Percentiles rank a stretch among this genome's conserved stretches.
Conservation (phyloP, 2,113 vertebrate species). For the Vanacampus margaritifer region DNA sequence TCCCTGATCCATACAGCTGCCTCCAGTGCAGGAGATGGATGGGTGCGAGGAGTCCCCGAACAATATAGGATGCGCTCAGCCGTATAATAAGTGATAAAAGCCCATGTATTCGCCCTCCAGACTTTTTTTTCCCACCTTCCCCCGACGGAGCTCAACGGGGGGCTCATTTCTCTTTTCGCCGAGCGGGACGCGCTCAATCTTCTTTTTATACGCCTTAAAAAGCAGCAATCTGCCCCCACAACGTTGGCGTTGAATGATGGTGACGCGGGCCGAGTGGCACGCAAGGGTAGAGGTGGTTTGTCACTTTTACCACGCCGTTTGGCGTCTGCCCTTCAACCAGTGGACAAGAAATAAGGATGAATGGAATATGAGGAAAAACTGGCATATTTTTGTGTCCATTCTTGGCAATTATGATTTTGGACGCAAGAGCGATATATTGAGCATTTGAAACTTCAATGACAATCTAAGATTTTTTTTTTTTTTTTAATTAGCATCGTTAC, state of each 20-base stretch:
- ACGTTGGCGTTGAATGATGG: conserved; percentile 13
- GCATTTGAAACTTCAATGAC: too few species aligned
- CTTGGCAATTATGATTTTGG: neutral
- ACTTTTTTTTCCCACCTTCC: conserved; percentile 28
- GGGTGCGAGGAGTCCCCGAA: conserved; percentile 49
- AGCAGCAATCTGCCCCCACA: neutral
- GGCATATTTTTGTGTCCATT: neutral
- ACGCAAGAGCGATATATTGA: too few species aligned
- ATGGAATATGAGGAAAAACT: neutral
- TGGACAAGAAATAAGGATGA: neutral
- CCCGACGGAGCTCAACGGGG: conserved; percentile 28
- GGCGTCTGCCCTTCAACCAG: neutral
- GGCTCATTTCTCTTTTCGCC: conserved; percentile 24
- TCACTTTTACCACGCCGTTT: conserved; percentile 13
- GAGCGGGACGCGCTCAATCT: conserved; percentile 21
- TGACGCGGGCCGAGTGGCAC: conserved; percentile 21
- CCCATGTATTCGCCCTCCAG: conserved; percentile 59
- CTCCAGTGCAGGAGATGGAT: conserved; percentile 62
- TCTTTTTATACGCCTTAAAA: conserved; percentile 21
- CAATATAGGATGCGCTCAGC: conserved; percentile 65
- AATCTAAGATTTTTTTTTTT: too few species aligned
- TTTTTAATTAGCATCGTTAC: too few species aligned
- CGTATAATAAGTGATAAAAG: conserved; percentile 67
- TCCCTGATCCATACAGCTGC: conserved; percentile 47
- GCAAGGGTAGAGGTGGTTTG: conserved; percentile 5